A percentile compares a stretch with the other conserved stretches of the same genome.
phyloP scores from a whole-genome alignment of 2,888 invertebrate species.

The Mythimna impura region DNA sequence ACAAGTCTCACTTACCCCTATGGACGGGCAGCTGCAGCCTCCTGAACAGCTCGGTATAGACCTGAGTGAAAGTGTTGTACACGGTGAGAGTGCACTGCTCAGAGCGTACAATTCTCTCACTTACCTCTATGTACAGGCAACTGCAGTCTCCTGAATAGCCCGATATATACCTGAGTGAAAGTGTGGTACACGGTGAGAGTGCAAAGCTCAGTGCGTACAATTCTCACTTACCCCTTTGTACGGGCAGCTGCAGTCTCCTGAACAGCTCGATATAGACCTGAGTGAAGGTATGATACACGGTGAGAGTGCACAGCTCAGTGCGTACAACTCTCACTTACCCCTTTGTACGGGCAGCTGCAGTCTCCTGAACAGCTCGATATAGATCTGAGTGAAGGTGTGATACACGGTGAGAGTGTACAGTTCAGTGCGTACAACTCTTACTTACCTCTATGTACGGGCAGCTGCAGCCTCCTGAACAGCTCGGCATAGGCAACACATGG shows the following conservation, averaged over 20 bases:
- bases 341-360: constrained; percentile 92
- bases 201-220: constrained; percentile 62
- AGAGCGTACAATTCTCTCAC: too few relatives aligned
- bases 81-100: constrained; percentile 89
- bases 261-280: too few relatives aligned
- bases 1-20: too few relatives aligned
- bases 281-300: too few relatives aligned
- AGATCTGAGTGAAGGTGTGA: too few relatives aligned
- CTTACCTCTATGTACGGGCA: too few relatives aligned
- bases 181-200: constrained; percentile 92
- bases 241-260: constrained; percentile 88
- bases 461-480: constrained; percentile 91
- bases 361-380: too few relatives aligned
- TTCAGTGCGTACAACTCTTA: too few relatives aligned
- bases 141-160: constrained; percentile 92
- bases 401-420: too few relatives aligned
- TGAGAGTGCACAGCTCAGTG: too few relatives aligned
- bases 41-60: constrained; percentile 89
- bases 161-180: constrained; percentile 34
- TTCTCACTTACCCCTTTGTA: constrained; percentile 94
- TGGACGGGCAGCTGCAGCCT: too few relatives aligned
- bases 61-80: constrained; percentile 86
- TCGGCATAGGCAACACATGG: constrained; percentile 88
- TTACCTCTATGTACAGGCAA: too few relatives aligned
- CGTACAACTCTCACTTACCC: constrained; percentile 86